Conservation (phyloP, 2,113 vertebrate species). For the Ahaetulla prasina region DNA sequence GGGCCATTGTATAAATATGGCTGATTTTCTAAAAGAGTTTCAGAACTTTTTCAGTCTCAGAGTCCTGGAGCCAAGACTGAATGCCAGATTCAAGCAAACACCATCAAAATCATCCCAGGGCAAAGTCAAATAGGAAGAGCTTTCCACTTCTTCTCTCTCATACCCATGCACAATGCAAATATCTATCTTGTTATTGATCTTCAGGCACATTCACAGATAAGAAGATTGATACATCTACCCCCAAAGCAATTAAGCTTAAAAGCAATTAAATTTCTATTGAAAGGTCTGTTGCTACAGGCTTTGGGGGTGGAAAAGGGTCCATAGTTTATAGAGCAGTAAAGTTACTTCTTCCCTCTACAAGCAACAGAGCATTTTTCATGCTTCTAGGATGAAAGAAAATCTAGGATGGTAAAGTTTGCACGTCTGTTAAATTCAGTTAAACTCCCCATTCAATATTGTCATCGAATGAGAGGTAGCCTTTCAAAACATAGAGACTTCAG, state of each 20-base stretch:
- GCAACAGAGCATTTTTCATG: background rate
- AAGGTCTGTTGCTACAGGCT: background rate
- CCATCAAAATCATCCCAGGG: background rate
- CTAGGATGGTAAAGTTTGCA: background rate
- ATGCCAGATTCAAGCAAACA: background rate
- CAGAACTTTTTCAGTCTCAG: background rate
- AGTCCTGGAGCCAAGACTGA: background rate
- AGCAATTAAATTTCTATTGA: background rate
- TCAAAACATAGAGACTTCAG: background rate
- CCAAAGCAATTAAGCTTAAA: background rate
- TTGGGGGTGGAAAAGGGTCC: background rate
- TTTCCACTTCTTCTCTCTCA: background rate
- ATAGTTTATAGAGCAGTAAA: background rate
- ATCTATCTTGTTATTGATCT: background rate
- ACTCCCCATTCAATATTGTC: background rate
- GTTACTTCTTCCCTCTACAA: background rate
- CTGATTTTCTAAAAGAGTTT: background rate
- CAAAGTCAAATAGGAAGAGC: background rate
- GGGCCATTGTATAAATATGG: background rate
- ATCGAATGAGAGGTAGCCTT: background rate
- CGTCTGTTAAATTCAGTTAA: background rate
- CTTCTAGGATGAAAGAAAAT: background rate
- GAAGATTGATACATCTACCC: background rate
- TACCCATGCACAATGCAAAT: background rate
- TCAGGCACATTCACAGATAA: background rate